phyloP scores from a whole-genome alignment of 2,888 invertebrate genomes.

The Drosophila vallismaia region DNA sequence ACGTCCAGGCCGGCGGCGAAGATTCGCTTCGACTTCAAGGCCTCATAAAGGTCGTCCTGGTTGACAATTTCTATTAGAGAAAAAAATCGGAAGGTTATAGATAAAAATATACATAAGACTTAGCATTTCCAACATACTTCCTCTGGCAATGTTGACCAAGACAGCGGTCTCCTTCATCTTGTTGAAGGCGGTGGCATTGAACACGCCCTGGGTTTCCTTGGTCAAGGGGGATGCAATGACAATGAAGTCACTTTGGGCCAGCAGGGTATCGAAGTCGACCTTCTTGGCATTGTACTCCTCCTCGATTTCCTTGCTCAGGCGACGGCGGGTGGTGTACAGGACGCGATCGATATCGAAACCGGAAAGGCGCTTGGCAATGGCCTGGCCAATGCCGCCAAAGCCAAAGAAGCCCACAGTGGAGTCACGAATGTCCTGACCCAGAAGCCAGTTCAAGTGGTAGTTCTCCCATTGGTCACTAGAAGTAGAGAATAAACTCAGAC shows the following conservation, averaged over 20 bases:
- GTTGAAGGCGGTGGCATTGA: conserved; percentile 87
- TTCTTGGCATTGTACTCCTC: conserved; percentile 86
- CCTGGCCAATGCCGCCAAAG: conserved; percentile 91
- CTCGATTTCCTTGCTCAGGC: conserved; percentile 85
- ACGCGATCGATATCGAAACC: conserved; percentile 90
- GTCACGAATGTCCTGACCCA: conserved; percentile 91
- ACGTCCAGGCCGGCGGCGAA: conserved; percentile 96
- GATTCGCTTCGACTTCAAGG: conserved; percentile 90
- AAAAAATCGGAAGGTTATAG: background rate
- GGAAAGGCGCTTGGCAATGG: conserved; percentile 88
- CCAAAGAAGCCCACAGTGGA: conserved; percentile 94
- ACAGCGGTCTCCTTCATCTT: conserved; percentile 90
- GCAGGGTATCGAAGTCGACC: conserved; percentile 87
- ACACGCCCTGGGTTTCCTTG: conserved; percentile 87
- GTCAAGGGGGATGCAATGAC: conserved; percentile 88
- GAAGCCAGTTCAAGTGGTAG: conserved; percentile 89
- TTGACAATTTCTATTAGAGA: conserved; percentile 87
- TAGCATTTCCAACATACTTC: conserved; percentile 82
- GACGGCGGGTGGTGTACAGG: conserved; percentile 89
- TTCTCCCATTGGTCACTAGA: conserved; percentile 87
- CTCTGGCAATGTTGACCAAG: conserved; percentile 89
- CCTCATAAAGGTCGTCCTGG: conserved; percentile 91
- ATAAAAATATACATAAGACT: background rate
- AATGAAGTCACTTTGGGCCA: conserved; percentile 89
- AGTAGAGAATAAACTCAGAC: background rate